Evolutionary conservation across 92 coral and sea anemone genomes (phyloP).

Genomic region (Micromussa lordhowensis): DNA sequence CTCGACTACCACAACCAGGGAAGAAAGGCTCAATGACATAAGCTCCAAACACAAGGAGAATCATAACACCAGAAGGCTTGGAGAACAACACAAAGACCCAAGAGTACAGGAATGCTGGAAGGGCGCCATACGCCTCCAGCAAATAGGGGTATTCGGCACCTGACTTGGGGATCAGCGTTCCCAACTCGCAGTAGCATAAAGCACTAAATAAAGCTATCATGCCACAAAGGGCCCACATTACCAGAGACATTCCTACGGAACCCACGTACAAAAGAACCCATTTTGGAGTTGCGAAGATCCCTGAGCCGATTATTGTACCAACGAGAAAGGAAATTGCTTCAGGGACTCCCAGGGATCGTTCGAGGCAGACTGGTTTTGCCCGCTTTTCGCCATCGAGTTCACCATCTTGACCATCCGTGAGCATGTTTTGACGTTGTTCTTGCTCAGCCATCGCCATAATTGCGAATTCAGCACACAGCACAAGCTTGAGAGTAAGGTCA

Average conservation of each 20-base stretch:
- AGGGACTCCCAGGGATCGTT: conserved; percentile 75
- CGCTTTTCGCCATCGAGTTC: background rate
- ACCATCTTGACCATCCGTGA: background rate
- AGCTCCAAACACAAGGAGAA: conserved; percentile 82
- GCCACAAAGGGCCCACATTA: conserved; percentile 84
- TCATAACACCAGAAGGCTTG: conserved; percentile 80
- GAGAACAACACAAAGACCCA: conserved; percentile 77
- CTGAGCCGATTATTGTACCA: conserved; percentile 92
- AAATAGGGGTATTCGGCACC: conserved; percentile 81
- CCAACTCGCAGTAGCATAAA: conserved; percentile 87
- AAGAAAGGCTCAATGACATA: conserved; percentile 82
- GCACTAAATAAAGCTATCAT: conserved; percentile 77
- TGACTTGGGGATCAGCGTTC: conserved; percentile 81
- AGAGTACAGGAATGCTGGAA: conserved; percentile 81
- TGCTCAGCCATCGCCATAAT: background rate
- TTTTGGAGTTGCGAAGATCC: conserved; percentile 94
- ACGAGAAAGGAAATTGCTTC: conserved; percentile 87
- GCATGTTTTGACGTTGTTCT: background rate
- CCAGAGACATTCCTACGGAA: conserved; percentile 85
- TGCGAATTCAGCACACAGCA: background rate
- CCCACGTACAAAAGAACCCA: conserved; percentile 82
- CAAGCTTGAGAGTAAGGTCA: background rate
- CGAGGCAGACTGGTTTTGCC: conserved; percentile 56
- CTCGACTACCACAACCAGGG: conserved; percentile 81
- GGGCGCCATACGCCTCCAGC: conserved; percentile 73